Conservation (phyloP, 2,888 invertebrate genomes). For the Aelia acuminata region DNA sequence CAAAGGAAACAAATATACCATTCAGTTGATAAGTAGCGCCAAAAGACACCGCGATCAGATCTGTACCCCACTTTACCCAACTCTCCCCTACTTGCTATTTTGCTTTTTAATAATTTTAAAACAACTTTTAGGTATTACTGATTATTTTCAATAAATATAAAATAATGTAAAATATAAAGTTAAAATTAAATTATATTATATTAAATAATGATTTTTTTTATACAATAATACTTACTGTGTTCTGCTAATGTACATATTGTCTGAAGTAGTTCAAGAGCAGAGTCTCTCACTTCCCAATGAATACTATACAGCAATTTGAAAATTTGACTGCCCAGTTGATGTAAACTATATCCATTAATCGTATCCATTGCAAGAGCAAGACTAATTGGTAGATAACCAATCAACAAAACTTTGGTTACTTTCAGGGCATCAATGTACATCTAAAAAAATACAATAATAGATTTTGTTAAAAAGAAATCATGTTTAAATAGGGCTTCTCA, state of each 20-base stretch:
- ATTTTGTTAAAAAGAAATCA: too few relatives aligned
- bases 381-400: conserved; percentile 84
- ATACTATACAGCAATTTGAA: conserved; percentile 79
- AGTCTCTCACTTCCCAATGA: conserved; percentile 86
- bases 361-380: conserved; percentile 81
- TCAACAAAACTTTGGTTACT: conserved; percentile 78
- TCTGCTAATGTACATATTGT: conserved; percentile 80
- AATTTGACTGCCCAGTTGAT: conserved; percentile 78
- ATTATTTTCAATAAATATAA: too few relatives aligned
- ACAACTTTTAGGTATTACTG: too few relatives aligned
- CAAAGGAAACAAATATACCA: too few relatives aligned
- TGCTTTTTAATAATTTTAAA: too few relatives aligned
- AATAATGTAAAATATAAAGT: too few relatives aligned
- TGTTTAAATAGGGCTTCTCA: too few relatives aligned
- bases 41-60: too few relatives aligned
- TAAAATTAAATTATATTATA: too few relatives aligned
- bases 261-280: conserved; percentile 80
- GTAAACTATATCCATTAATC: conserved; percentile 75
- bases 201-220: neutral
- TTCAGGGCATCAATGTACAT: conserved; percentile 80
- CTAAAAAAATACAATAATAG: conserved; percentile 71
- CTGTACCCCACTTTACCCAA: too few relatives aligned
- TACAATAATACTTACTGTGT: conserved; percentile 74
- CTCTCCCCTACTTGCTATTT: too few relatives aligned
- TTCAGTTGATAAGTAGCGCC: too few relatives aligned